Conservation (phyloP, 2,888 invertebrate species). For the Ariolimax columbianus region DNA sequence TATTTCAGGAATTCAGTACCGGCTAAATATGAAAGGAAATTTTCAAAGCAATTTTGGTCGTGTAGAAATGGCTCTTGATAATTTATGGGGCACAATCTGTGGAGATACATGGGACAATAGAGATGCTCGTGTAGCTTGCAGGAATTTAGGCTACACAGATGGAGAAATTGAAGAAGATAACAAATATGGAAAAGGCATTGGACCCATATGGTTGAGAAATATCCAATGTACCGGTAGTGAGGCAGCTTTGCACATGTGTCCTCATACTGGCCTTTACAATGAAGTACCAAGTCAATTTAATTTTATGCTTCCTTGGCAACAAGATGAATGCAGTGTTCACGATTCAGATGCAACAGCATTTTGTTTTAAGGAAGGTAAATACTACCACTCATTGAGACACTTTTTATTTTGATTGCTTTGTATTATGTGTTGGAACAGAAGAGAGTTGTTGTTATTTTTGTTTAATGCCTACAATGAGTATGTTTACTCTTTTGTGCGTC, state of each 20-base stretch:
- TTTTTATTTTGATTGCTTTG: neutral
- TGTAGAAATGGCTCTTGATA: constrained; percentile 85
- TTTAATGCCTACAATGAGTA: too few relatives aligned
- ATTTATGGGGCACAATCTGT: constrained; percentile 86
- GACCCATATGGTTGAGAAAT: constrained; percentile 75
- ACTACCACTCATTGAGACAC: neutral
- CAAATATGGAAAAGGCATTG: constrained; percentile 64
- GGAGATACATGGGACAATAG: constrained; percentile 85
- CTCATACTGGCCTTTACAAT: constrained; percentile 67
- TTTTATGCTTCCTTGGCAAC: neutral
- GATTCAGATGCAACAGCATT: constrained; percentile 68
- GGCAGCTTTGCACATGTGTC: constrained; percentile 64
- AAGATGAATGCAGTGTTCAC: constrained; percentile 62
- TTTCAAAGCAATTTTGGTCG: constrained; percentile 58
- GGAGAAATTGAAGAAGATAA: constrained; percentile 57
- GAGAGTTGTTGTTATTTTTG: too few relatives aligned
- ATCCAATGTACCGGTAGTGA: constrained; percentile 69
- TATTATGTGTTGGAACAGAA: too few relatives aligned
- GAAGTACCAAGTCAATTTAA: constrained; percentile 40
- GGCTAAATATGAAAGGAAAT: constrained; percentile 56
- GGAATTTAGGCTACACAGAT: constrained; percentile 61
- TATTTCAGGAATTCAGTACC: constrained; percentile 65
- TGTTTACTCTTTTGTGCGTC: too few relatives aligned
- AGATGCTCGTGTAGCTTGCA: constrained; percentile 83
- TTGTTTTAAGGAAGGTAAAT: constrained; percentile 69